Conservation (phyloP, 2,888 invertebrate species). For the Trypoxylon attenuatum region DNA sequence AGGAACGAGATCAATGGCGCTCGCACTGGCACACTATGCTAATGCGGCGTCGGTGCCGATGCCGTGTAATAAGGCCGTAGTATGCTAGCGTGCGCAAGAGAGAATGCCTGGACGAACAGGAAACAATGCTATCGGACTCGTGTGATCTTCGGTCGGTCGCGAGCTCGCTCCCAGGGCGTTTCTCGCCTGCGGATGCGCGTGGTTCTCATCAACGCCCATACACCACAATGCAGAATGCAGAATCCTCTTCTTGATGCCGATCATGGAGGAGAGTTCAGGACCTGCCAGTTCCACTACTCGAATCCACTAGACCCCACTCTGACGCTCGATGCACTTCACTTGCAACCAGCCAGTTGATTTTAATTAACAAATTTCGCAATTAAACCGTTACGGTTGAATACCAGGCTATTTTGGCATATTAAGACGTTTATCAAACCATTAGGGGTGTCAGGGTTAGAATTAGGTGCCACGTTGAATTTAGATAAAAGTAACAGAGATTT, state of each 20-base stretch:
- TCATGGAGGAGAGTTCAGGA: slow-evolving; percentile 28
- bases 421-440: too few species aligned
- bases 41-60: slow-evolving; percentile 38
- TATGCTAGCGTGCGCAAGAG: slow-evolving; percentile 54
- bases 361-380: too few species aligned
- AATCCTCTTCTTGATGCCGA: slow-evolving; percentile 18
- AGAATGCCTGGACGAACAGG: slow-evolving; percentile 55
- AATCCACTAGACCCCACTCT: too few species aligned
- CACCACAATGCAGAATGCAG: slow-evolving; percentile 31
- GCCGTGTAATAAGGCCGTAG: slow-evolving; percentile 50
- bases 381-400: too few species aligned
- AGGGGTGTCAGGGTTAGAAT: too few species aligned
- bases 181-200: slow-evolving; percentile 56
- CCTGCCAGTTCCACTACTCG: too few species aligned
- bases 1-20: slow-evolving; percentile 34
- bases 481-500: too few species aligned
- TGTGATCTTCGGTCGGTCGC: slow-evolving; percentile 53
- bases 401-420: too few species aligned
- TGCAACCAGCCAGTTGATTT: too few species aligned
- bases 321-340: too few species aligned
- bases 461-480: too few species aligned
- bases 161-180: slow-evolving; percentile 45
- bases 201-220: slow-evolving; percentile 48
- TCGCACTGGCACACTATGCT: slow-evolving; percentile 33
- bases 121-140: slow-evolving; percentile 67